Evolutionary conservation across 2,888 invertebrate species (phyloP).

Genomic region (Dusona sp.): DNA sequence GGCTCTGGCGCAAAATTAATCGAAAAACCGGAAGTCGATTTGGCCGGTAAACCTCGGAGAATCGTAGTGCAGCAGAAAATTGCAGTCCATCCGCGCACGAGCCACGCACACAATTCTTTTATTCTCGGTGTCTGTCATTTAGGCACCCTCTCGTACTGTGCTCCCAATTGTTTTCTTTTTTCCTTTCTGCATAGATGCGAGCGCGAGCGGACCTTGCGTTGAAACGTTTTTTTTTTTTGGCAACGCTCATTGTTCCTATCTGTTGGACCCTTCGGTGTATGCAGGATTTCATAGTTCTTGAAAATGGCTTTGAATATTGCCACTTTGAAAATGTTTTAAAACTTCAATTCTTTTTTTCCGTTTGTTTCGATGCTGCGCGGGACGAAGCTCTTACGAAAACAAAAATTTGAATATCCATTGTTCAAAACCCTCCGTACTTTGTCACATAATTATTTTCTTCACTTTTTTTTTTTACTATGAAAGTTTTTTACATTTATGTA

Average conservation of each 20-base stretch:
- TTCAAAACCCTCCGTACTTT: neutral
- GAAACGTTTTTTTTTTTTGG: slow-evolving; percentile 26
- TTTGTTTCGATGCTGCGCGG: neutral
- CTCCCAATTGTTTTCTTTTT: slow-evolving; percentile 53
- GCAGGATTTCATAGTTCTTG: neutral
- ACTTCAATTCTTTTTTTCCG: neutral
- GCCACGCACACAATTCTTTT: slow-evolving; percentile 33
- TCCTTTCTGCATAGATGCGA: slow-evolving; percentile 15
- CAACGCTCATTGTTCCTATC: slow-evolving; percentile 48
- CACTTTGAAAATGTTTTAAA: slow-evolving; percentile 23
- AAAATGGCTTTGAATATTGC: slow-evolving; percentile 41
- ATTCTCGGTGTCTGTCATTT: slow-evolving; percentile 59
- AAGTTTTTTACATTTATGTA: neutral
- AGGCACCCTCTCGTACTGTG: slow-evolving; percentile 75
- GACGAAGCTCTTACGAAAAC: neutral
- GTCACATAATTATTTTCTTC: neutral
- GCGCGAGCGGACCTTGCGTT: slow-evolving; percentile 1
- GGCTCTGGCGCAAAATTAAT: slow-evolving; percentile 76
- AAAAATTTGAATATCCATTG: neutral
- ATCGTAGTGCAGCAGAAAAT: slow-evolving; percentile 9
- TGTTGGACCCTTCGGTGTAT: slow-evolving; percentile 10
- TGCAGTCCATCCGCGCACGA: slow-evolving; percentile 12
- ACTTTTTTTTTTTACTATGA: slow-evolving; percentile 1
- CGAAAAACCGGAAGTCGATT: slow-evolving; percentile 80
- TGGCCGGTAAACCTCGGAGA: slow-evolving; percentile 64